A percentile compares a stretch with the other conserved stretches of the same genome.
Evolutionary conservation across 2,888 invertebrate species (phyloP).

Genomic region (Drosophila cognata): DNA sequence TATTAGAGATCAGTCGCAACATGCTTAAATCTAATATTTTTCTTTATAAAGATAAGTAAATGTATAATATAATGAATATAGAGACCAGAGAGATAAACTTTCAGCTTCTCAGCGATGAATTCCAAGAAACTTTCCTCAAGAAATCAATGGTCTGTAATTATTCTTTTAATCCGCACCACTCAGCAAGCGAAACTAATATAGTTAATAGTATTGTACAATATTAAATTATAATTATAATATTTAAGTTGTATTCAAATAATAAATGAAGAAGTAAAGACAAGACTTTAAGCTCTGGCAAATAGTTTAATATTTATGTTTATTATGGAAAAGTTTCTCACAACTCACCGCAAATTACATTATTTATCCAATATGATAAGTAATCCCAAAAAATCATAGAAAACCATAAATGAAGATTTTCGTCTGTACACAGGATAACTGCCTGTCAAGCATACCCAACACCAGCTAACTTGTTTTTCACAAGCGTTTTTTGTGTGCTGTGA

Average conservation of each 20-base stretch:
- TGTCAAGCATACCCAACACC: neutral
- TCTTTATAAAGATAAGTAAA: neutral
- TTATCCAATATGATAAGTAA: neutral
- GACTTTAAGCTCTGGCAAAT: neutral
- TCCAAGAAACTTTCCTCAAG: no score
- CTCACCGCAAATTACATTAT: neutral
- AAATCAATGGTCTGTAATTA: no score
- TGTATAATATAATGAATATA: neutral
- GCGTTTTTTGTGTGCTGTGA: constrained; percentile 11
- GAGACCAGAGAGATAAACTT: accelerated
- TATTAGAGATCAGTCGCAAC: neutral
- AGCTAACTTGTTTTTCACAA: constrained; percentile 8
- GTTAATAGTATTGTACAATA: no score
- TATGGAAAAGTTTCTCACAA: neutral
- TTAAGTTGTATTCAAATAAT: neutral
- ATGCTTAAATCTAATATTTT: neutral
- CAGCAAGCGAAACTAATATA: no score
- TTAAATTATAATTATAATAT: no score
- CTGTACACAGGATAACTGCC: neutral
- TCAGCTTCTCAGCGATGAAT: neutral
- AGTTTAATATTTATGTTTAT: neutral
- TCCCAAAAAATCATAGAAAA: neutral
- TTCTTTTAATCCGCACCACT: no score
- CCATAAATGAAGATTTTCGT: neutral
- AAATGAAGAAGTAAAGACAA: neutral